Evolutionary conservation across 2,797 vertebrate species (phyloP).

Genomic region (Siniperca undulata): DNA sequence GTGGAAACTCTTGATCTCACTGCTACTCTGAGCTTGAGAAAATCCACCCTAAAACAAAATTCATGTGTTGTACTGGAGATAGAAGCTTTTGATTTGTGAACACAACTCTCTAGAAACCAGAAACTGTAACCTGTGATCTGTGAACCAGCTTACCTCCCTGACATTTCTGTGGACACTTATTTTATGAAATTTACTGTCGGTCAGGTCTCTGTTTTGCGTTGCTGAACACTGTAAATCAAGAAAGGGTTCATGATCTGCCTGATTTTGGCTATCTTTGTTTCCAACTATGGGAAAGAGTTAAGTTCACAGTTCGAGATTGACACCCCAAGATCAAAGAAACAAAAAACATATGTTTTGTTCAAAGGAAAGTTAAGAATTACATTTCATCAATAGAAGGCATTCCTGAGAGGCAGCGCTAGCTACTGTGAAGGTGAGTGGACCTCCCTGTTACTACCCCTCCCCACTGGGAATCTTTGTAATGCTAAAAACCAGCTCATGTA

Average conservation of each 20-base stretch:
- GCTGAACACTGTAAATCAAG: conserved; percentile 54
- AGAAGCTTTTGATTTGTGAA: conserved; percentile 59
- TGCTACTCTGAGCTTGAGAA: conserved; percentile 51
- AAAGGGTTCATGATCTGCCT: conserved; percentile 35
- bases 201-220: conserved; percentile 51
- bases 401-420: conserved; percentile 23
- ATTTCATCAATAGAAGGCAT: conserved; percentile 35
- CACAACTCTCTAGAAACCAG: conserved; percentile 45
- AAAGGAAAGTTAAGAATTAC: conserved; percentile 26
- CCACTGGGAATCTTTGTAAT: conserved; percentile 59
- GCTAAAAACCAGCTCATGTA: conserved; percentile 79
- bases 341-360: conserved; percentile 30
- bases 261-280: conserved; percentile 35
- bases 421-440: conserved; percentile 18
- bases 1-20: conserved; percentile 77
- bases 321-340: conserved; percentile 54
- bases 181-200: conserved; percentile 59
- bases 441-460: conserved; percentile 19
- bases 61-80: conserved; percentile 5
- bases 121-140: conserved; percentile 49
- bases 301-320: conserved; percentile 23
- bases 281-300: conserved; percentile 49
- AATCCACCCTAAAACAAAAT: conserved; percentile 62
- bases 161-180: conserved; percentile 51
- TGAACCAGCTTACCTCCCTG: conserved; percentile 29